A percentile compares a stretch with the other conserved stretches of the same genome.
Conservation (phyloP, 2,797 vertebrate species). For the Trachurus trachurus region DNA sequence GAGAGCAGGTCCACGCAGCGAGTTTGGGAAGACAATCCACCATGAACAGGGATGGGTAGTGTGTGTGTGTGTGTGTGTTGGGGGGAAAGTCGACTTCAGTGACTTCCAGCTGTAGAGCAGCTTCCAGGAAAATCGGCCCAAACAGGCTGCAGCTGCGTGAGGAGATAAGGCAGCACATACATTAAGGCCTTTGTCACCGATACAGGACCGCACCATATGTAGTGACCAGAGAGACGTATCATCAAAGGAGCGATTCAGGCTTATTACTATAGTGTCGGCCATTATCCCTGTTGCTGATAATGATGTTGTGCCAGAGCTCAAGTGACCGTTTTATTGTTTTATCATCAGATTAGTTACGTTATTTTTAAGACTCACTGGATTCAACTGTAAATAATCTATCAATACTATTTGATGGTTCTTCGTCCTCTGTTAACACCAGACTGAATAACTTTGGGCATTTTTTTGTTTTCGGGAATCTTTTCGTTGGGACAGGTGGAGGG, state of each 20-base stretch:
- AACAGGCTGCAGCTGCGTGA: constrained; percentile 10
- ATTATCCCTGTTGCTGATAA: not conserved
- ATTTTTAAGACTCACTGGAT: not conserved
- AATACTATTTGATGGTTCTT: not conserved
- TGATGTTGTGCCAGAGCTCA: not conserved
- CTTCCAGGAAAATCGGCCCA: constrained; percentile 10
- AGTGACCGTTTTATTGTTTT: not conserved
- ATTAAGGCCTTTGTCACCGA: constrained; percentile 10
- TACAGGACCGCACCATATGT: not conserved
- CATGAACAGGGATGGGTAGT: constrained; percentile 1
- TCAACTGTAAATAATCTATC: not conserved
- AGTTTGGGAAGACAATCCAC: not conserved
- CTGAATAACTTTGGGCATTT: not conserved
- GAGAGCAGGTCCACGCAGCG: constrained; percentile 14
- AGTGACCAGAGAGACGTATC: not conserved
- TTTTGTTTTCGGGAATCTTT: too few relatives aligned
- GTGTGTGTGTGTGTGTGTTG: too few relatives aligned
- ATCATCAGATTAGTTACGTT: too few relatives aligned
- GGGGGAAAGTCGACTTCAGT: constrained; percentile 7
- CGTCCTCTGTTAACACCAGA: not conserved
- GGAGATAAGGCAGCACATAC: not conserved
- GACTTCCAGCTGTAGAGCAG: constrained; percentile 1
- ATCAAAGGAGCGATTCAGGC: not conserved
- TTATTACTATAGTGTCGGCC: not conserved
- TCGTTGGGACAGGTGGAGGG: not conserved